These are phyloP conservation scores for Lepus europaeus DNA, from an alignment of 2,113 vertebrate genomes.

Conservation along the genomic window DNA sequence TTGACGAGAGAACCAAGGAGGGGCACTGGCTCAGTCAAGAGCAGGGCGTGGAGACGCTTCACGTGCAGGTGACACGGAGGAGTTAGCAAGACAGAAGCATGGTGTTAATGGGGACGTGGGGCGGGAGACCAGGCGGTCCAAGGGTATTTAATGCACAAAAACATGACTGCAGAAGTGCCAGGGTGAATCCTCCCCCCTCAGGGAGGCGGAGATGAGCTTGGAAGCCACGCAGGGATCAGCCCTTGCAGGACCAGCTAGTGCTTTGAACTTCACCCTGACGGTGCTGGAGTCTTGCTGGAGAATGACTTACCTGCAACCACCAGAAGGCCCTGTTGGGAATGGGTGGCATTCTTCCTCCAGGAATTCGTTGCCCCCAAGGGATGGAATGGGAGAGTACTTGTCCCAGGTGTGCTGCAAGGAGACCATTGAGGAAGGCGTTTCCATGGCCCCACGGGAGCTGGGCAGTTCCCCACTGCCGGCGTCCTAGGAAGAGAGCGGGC, in stretches of 20 bases:
- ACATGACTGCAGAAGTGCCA: accelerated
- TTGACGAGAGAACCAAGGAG: accelerated
- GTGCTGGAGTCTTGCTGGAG: background rate
- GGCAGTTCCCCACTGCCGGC: too few relatives aligned
- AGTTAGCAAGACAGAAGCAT: accelerated
- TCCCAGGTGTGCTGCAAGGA: background rate
- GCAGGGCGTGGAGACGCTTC: background rate
- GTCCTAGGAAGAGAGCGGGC: too few relatives aligned
- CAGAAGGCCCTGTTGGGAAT: too few relatives aligned
- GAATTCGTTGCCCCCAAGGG: background rate
- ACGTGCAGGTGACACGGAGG: accelerated
- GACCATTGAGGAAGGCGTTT: too few relatives aligned
- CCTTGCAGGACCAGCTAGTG: background rate
- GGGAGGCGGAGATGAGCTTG: background rate
- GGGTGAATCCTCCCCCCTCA: too few relatives aligned
- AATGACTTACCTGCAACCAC: background rate
- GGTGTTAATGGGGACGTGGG: accelerated
- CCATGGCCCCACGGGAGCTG: too few relatives aligned
- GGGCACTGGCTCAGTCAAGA: accelerated
- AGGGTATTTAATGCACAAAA: too few relatives aligned
- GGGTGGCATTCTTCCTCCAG: too few relatives aligned
- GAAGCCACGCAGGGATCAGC: background rate
- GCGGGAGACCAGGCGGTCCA: too few relatives aligned
- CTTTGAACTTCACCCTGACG: background rate
- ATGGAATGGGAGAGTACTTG: too few relatives aligned